Base-by-base conservation (phyloP, 2,797 vertebrate genomes). In the Parambassis ranga region DNA sequence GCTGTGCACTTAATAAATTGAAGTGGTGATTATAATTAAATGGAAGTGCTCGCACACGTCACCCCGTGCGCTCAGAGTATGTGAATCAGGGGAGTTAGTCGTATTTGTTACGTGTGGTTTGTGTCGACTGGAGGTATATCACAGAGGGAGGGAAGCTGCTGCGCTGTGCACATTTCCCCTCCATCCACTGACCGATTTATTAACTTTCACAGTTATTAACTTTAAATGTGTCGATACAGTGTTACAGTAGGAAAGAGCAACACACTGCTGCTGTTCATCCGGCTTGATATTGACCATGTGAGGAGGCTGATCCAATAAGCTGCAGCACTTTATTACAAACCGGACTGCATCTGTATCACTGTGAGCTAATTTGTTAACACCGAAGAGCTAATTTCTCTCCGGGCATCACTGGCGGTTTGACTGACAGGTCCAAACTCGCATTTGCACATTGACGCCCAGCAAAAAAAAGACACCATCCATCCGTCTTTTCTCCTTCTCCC, bases 1-100 rank as follows among this genome's bases (percentile, higher is more conserved):
- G 51, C 71, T 49, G 7, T 72, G 52, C 68, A 69, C 75, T 77
- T 82, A 72, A 84, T 84, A 49, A 84, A 84, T 77, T 82, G 51
- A 57, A 84, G 79, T 56, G 50, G 64, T 57, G 69, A 86, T 87
- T 86, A n/a, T n/a, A 79, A 86, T 82, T 79, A 66, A 72, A 79
- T 46, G 37, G 39, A 74, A 80, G 65, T 68, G 70, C 58, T 32
- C 9, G 22, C 36, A 77, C 65, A 39, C 76, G 82, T 81, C 78
- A 83, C 75, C 72, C 28, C 39, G n/a, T 33, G 56, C 72, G 67
- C 81, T 75, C 33, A 38, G 53, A 82, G 77, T 61, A 63, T 59
- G 78, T 82, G 80, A 82, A 75, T 83, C 78, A 67, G 59, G 51
- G 49, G 31, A 31, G 28, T 14, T 33, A 18, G 78, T 66, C 55